Conservation (phyloP, 2,797 vertebrate genomes). For the Gastrophryne carolinensis region DNA sequence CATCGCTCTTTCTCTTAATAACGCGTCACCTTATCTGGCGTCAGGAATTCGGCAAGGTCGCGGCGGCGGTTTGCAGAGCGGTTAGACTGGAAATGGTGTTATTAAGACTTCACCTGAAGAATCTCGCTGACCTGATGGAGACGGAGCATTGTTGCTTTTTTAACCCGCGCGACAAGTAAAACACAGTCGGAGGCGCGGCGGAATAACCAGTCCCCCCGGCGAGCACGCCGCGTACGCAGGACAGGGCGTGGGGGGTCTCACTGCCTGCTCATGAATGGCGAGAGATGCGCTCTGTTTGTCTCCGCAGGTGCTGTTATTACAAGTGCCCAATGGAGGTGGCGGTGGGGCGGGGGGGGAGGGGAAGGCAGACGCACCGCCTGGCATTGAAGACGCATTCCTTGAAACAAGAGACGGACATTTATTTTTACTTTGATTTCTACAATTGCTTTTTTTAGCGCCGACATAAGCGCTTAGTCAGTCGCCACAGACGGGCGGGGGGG, state of each 20-base stretch:
- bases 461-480: too few relatives aligned
- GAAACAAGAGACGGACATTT: background rate
- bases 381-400: background rate
- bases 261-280: slow-evolving; percentile 7
- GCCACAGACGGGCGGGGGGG: background rate
- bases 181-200: background rate
- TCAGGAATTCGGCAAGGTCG: background rate
- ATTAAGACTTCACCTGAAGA: background rate
- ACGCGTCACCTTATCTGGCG: too few relatives aligned
- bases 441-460: too few relatives aligned
- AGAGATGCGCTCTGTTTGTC: background rate
- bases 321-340: too few relatives aligned
- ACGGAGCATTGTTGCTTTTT: background rate
- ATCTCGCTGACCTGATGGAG: background rate
- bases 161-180: background rate
- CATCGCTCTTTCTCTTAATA: too few relatives aligned
- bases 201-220: slow-evolving; percentile 14
- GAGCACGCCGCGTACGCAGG: background rate
- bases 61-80: background rate
- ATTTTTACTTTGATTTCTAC: background rate
- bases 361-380: too few relatives aligned
- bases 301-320: slow-evolving; percentile 9
- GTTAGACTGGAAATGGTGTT: background rate
- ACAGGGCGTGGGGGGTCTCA: slow-evolving; percentile 12
- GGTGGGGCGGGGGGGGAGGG: background rate